These are phyloP conservation scores for Drosophila meridionalis DNA, from an alignment of 2,888 invertebrate genomes.

Conservation along the genomic window DNA sequence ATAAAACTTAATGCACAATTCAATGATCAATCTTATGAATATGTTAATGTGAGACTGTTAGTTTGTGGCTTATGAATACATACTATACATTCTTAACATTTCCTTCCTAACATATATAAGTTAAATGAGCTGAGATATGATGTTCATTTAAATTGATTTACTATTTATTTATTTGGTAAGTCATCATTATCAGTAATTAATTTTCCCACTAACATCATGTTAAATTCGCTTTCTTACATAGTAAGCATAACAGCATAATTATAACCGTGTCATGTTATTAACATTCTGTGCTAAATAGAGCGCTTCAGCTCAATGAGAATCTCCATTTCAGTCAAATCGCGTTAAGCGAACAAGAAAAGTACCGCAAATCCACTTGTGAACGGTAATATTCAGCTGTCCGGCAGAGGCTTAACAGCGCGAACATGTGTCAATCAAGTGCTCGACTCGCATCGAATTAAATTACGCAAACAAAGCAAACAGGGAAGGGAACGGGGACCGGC, in stretches of 20 bases:
- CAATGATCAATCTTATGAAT: no score
- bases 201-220: background rate
- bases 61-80: background rate
- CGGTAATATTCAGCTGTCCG: conserved; percentile 12
- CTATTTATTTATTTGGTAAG: background rate
- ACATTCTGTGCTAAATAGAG: background rate
- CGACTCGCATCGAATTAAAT: conserved; percentile 35
- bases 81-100: background rate
- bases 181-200: background rate
- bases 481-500: background rate
- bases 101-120: background rate
- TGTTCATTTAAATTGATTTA: background rate
- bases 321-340: background rate
- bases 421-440: conserved; percentile 39
- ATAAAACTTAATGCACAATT: no score
- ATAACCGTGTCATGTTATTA: background rate
- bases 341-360: background rate
- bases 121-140: background rate
- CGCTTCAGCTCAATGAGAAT: conserved; percentile 7
- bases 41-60: conserved; percentile 6
- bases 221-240: background rate
- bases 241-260: background rate
- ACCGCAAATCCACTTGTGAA: background rate
- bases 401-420: background rate
- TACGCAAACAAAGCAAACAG: conserved; percentile 27